A percentile compares a stretch with the other conserved stretches of the same genome.
These are phyloP conservation scores for Plagodis pulveraria DNA, from an alignment of 2,888 invertebrate species.

Conservation along the genomic window DNA sequence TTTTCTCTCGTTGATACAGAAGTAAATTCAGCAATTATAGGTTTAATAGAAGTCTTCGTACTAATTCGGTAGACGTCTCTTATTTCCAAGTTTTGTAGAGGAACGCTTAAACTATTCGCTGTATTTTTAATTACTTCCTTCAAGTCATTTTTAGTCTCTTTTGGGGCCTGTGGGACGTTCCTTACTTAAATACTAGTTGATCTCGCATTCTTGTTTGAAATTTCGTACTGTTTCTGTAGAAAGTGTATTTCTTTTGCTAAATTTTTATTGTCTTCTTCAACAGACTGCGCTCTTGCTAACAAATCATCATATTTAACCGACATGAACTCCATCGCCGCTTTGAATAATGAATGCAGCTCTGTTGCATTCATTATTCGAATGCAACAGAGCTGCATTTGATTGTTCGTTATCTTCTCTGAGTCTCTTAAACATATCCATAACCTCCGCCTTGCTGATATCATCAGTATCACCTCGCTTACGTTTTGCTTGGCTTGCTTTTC, in stretches of 20 bases:
- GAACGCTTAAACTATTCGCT: too few relatives aligned
- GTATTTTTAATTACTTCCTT: too few relatives aligned
- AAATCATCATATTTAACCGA: not conserved
- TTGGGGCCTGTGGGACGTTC: not conserved
- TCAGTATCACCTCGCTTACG: too few relatives aligned
- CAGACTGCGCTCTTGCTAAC: not conserved
- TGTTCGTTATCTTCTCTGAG: not conserved
- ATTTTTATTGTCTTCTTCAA: not conserved
- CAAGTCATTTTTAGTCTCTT: too few relatives aligned
- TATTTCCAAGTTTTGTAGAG: too few relatives aligned
- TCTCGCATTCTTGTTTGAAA: not conserved
- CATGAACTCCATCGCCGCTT: too few relatives aligned
- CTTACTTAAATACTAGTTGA: not conserved
- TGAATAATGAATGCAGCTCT: not conserved
- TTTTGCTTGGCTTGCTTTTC: too few relatives aligned
- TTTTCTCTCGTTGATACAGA: too few relatives aligned
- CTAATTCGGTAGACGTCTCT: too few relatives aligned
- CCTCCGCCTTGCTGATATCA: too few relatives aligned
- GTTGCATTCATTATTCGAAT: not conserved
- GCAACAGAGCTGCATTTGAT: not conserved
- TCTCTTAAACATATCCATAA: not conserved
- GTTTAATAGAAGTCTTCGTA: too few relatives aligned
- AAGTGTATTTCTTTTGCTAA: not conserved
- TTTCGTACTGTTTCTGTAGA: not conserved
- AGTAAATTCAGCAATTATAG: too few relatives aligned